Evolutionary conservation across 1,140 invertebrate genomes (phyloP).

Genomic region (Ridgeia piscesae): DNA sequence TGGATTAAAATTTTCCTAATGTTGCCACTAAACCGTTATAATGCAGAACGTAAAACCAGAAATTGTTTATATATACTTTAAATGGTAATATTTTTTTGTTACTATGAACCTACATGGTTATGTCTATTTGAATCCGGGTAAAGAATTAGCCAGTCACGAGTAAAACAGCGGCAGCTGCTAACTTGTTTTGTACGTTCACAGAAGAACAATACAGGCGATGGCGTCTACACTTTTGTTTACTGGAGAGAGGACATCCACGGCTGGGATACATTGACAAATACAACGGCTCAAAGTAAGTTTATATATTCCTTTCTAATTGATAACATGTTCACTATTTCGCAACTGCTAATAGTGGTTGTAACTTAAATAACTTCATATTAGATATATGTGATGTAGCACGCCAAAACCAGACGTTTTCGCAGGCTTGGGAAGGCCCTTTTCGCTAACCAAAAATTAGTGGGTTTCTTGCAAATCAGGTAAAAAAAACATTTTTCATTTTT

Average conservation of each 20-base stretch:
- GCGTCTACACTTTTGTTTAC: conserved; percentile 60
- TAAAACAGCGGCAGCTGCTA: neutral
- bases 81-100: neutral
- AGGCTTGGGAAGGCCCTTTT: too few species aligned
- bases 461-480: too few species aligned
- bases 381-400: too few species aligned
- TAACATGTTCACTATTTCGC: neutral
- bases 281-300: conserved; percentile 51
- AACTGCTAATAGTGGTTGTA: too few species aligned
- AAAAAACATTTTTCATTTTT: too few species aligned
- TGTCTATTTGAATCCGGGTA: neutral
- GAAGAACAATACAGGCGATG: conserved; percentile 61
- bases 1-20: too few species aligned
- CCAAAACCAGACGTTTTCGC: too few species aligned
- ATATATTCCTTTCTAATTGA: neutral
- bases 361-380: too few species aligned
- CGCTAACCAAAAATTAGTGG: too few species aligned
- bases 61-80: neutral
- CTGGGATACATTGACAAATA: conserved; percentile 54
- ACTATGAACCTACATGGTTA: neutral
- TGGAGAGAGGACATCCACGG: conserved; percentile 53
- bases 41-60: too few species aligned
- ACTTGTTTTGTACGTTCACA: conserved; percentile 28
- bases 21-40: too few species aligned
- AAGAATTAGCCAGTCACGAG: neutral